Percentiles rank a stretch among this genome's conserved stretches.
These are phyloP conservation scores for Parthenolecanium corni DNA, from an alignment of 2,888 invertebrate genomes.

Conservation along the genomic window DNA sequence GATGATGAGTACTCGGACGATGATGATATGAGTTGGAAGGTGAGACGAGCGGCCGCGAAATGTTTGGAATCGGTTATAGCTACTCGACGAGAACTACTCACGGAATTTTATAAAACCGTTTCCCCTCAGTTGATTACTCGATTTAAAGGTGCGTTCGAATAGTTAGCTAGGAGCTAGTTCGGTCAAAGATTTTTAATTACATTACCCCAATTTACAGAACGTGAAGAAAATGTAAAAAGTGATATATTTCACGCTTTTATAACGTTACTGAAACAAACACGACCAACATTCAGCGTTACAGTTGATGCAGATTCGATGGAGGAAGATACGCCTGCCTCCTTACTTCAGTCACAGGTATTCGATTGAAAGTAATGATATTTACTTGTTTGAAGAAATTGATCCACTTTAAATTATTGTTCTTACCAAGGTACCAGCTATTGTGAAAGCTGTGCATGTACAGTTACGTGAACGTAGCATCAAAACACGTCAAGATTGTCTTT, in stretches of 20 bases:
- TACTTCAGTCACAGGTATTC: slow-evolving; percentile 35
- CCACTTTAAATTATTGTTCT: neutral
- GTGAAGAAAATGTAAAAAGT: slow-evolving; percentile 98
- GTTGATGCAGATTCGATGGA: slow-evolving; percentile 60
- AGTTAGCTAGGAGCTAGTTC: neutral
- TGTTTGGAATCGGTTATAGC: slow-evolving; percentile 90
- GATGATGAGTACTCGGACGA: slow-evolving; percentile 98
- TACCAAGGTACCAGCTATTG: slow-evolving; percentile 57
- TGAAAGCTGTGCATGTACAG: slow-evolving; percentile 78
- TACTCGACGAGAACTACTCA: slow-evolving; percentile 79
- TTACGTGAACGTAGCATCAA: slow-evolving; percentile 77
- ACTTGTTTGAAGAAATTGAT: neutral
- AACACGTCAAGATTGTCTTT: slow-evolving; percentile 83
- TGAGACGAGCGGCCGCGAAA: slow-evolving; percentile 90
- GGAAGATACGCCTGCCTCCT: slow-evolving; percentile 46
- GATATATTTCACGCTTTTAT: slow-evolving; percentile 96
- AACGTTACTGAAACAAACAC: slow-evolving; percentile 79
- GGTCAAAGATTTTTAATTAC: neutral
- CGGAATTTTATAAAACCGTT: slow-evolving; percentile 75
- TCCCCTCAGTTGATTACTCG: slow-evolving; percentile 84
- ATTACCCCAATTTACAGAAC: slow-evolving; percentile 51
- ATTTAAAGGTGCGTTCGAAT: slow-evolving; percentile 60
- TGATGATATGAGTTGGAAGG: slow-evolving; percentile 99
- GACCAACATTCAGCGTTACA: slow-evolving; percentile 50
- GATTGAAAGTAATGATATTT: slow-evolving; percentile 14